Conservation (phyloP, 2,888 invertebrate genomes). For the Pteria penguin region DNA sequence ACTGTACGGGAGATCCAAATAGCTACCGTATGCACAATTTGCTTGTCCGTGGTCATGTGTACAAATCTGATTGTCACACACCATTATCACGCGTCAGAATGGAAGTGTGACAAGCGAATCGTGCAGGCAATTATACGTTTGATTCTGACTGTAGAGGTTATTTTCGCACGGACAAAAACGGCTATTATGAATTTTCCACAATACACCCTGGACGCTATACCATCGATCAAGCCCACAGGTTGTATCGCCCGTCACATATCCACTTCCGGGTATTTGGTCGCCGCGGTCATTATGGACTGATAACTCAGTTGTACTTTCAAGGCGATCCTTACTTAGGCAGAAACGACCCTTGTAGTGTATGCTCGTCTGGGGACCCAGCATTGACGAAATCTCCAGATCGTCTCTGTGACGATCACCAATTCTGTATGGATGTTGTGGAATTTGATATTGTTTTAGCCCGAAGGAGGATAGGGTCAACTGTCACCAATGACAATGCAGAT, state of each 20-base stretch:
- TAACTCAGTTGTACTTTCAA: conserved; percentile 43
- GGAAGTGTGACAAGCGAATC: conserved; percentile 44
- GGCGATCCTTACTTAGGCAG: conserved; percentile 36
- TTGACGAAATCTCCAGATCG: conserved; percentile 1
- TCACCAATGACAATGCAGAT: no score
- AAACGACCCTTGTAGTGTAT: conserved; percentile 29
- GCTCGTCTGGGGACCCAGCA: conserved; percentile 26
- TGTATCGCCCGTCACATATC: conserved; percentile 37
- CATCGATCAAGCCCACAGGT: not conserved
- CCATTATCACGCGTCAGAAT: conserved; percentile 20
- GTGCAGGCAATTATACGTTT: conserved; percentile 18
- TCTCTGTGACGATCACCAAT: conserved; percentile 8
- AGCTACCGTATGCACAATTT: conserved; percentile 3
- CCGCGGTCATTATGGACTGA: conserved; percentile 18
- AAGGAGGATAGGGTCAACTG: no score
- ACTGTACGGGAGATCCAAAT: conserved; percentile 34
- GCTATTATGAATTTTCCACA: conserved; percentile 42
- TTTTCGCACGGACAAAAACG: conserved; percentile 31
- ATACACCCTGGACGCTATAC: conserved; percentile 39
- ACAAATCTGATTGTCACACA: conserved; percentile 28
- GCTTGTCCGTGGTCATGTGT: conserved; percentile 38
- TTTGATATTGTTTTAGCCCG: conserved; percentile 36
- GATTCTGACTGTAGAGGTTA: conserved; percentile 29
- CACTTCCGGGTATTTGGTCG: conserved; percentile 31
- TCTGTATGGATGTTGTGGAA: conserved; percentile 31